Percentiles rank a stretch among this genome's conserved stretches.
phyloP scores from a whole-genome alignment of 2,888 invertebrate genomes.

The Taphrorychus bicolor region DNA sequence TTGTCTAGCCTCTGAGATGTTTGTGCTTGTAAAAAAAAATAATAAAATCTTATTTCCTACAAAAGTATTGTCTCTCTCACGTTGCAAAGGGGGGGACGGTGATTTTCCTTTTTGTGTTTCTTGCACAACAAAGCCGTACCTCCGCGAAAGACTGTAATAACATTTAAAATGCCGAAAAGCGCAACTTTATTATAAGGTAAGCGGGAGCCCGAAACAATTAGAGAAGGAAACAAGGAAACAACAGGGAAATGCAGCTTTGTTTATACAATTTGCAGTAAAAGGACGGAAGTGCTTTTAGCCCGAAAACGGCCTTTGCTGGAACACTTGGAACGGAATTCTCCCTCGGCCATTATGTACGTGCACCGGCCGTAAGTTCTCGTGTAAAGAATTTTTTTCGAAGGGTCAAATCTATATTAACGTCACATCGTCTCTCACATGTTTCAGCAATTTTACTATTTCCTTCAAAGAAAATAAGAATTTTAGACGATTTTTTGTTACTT shows the following conservation, averaged over 20 bases:
- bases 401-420: too few relatives aligned
- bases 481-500: too few relatives aligned
- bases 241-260: slow-evolving; percentile 19
- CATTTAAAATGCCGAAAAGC: slow-evolving; percentile 9
- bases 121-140: too few relatives aligned
- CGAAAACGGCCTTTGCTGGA: slow-evolving; percentile 5
- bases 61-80: too few relatives aligned
- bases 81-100: too few relatives aligned
- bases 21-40: too few relatives aligned
- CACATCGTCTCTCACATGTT: too few relatives aligned
- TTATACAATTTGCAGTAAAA: slow-evolving; percentile 27
- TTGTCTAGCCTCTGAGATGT: neutral
- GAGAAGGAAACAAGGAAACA: slow-evolving; percentile 15
- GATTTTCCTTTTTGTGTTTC: too few relatives aligned
- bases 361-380: neutral
- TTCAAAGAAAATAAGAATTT: too few relatives aligned
- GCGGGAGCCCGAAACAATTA: slow-evolving; percentile 19
- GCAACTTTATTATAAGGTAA: slow-evolving; percentile 15
- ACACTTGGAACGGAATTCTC: slow-evolving; percentile 1
- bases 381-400: neutral
- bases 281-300: slow-evolving; percentile 19
- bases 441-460: too few relatives aligned
- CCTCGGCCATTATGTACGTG: neutral
- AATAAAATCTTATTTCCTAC: too few relatives aligned
- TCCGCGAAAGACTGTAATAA: slow-evolving; percentile 3